Percentiles rank a stretch among this genome's conserved stretches.
Conservation (phyloP, 1,140 invertebrate species). For the Tyrophagus putrescentiae region DNA sequence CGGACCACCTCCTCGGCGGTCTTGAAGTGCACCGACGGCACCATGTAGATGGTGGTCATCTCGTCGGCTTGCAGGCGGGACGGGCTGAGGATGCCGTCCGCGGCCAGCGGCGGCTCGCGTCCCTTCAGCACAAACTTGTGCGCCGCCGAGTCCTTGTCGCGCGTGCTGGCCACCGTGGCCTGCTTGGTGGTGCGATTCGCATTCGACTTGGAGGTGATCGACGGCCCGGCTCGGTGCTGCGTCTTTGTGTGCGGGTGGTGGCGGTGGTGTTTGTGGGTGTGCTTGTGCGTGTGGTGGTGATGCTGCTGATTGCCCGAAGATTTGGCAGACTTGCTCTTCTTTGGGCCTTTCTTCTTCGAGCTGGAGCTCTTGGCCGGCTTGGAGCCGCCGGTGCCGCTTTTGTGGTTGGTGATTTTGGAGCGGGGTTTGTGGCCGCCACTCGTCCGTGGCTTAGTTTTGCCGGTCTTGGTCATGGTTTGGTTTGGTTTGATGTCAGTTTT, state of each 20-base stretch:
- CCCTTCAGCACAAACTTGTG: conserved; percentile 1
- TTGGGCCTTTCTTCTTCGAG: too few relatives aligned
- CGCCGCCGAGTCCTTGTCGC: neutral
- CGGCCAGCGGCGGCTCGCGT: neutral
- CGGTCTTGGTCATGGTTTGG: too few relatives aligned
- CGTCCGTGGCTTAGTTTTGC: too few relatives aligned
- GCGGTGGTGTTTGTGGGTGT: too few relatives aligned
- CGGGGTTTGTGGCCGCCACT: too few relatives aligned
- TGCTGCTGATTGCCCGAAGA: too few relatives aligned
- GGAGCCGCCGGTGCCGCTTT: too few relatives aligned
- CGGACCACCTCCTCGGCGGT: neutral
- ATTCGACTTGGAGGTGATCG: neutral
- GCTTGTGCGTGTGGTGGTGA: conserved; percentile 6
- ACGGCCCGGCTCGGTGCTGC: neutral
- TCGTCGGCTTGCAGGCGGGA: neutral
- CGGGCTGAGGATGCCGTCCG: neutral
- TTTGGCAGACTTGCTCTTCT: too few relatives aligned
- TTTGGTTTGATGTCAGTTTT: too few relatives aligned
- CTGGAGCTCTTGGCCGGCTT: too few relatives aligned
- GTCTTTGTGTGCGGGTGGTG: neutral
- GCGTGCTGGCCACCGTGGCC: neutral
- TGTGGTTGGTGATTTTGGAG: too few relatives aligned
- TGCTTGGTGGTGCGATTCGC: neutral
- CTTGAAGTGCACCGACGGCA: neutral
- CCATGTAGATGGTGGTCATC: neutral